A percentile compares a stretch with the other conserved stretches of the same genome.
phyloP scores from a whole-genome alignment of 2,113 vertebrate genomes.

The Sylvia atricapilla region DNA sequence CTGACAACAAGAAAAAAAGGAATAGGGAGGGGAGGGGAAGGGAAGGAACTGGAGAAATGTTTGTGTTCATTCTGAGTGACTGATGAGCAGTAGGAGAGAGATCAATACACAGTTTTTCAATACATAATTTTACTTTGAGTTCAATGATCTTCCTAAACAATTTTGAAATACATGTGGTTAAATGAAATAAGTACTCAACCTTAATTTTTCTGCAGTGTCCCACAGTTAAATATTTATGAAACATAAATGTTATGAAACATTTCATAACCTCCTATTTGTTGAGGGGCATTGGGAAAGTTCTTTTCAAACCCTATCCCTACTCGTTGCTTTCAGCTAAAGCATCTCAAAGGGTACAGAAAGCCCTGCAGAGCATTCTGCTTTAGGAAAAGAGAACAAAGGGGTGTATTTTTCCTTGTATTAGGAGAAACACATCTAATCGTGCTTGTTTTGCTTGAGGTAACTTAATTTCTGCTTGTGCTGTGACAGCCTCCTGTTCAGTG shows the following conservation, averaged over 20 bases:
- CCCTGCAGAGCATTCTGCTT: background rate
- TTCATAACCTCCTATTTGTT: background rate
- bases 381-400: background rate
- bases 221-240: background rate
- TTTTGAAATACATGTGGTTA: background rate
- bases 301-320: background rate
- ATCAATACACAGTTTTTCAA: background rate
- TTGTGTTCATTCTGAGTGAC: background rate
- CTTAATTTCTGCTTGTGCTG: background rate
- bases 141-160: background rate
- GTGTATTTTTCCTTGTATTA: background rate
- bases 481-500: background rate
- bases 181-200: background rate
- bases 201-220: background rate
- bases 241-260: background rate
- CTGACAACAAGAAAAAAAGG: background rate
- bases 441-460: slow-evolving; percentile 10
- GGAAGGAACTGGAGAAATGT: background rate
- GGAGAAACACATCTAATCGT: background rate
- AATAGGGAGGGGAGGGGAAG: background rate
- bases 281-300: background rate
- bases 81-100: background rate
- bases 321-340: background rate
- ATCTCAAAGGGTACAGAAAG: background rate
- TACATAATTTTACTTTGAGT: background rate